These are phyloP conservation scores for Radopholus similis DNA, from an alignment of 1,140 invertebrate species.

Conservation along the genomic window DNA sequence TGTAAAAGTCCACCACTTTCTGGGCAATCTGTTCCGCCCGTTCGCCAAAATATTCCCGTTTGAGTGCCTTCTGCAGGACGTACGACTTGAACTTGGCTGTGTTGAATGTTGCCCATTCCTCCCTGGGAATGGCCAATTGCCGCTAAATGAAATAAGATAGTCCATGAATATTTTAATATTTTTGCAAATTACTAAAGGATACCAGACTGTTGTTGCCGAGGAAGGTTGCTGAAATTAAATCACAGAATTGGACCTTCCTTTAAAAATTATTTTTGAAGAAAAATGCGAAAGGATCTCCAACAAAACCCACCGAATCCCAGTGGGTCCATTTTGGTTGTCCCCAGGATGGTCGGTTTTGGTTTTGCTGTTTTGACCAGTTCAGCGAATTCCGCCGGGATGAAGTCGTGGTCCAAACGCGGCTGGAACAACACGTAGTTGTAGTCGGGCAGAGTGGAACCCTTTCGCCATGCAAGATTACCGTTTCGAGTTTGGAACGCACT, in stretches of 20 bases:
- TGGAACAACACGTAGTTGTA: constrained; percentile 16
- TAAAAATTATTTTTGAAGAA: background rate
- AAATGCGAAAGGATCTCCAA: background rate
- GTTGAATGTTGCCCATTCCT: background rate
- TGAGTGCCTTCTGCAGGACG: background rate
- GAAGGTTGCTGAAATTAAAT: no score
- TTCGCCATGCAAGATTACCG: background rate
- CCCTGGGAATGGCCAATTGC: background rate
- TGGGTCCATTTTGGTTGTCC: constrained; percentile 17
- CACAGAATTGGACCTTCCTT: no score
- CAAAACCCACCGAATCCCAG: constrained; percentile 13
- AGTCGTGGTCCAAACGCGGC: constrained; percentile 26
- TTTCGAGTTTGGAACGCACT: background rate
- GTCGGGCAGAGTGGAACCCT: constrained; percentile 12
- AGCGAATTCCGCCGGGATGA: constrained; percentile 20
- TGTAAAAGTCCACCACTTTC: constrained; percentile 1
- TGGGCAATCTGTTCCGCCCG: background rate
- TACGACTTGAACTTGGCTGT: constrained; percentile 5
- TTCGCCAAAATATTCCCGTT: constrained; percentile 7
- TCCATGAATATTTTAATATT: background rate
- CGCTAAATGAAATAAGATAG: background rate
- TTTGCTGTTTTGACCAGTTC: constrained; percentile 21
- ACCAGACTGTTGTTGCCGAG: no score
- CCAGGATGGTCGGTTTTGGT: constrained; percentile 19
- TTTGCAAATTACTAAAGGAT: no score